Evolutionary conservation across 1,140 invertebrate genomes (phyloP), one percentile per base, ranked within the genome.

Genomic region (Orussus abietinus): DNA sequence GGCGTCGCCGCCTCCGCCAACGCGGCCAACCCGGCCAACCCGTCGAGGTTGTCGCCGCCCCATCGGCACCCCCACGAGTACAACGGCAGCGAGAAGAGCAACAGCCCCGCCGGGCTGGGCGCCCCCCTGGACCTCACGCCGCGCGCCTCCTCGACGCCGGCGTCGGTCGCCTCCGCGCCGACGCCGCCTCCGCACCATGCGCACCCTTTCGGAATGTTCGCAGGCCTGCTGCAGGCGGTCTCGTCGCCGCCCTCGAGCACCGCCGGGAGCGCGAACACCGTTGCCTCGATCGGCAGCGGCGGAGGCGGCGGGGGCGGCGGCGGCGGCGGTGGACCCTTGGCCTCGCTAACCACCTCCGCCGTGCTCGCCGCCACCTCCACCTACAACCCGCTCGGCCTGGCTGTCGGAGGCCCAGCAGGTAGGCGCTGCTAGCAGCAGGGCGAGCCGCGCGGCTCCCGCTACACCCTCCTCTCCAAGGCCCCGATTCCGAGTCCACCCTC

Each of bases 361-460:
- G 84, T 87, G 39, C 77, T 85, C 53, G 67, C 71, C 40, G 71
- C 69, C 29, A 82, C 84, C 43, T 84, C 86, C 43, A 80, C 80
- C 33, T 91, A 89, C 79, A 90, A 84, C 77, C 87, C 86, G 52
- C 80, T 88, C 54, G 85, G 84, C 63, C 79, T 88, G 54, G 83
- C 84, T 65, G 82, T 83, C 53, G 85, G 79, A 71, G 71, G 71
- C 55, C 84, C 83, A 75, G 80, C 82, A 82, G 84, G 85, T 84
- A 84, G 77, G 78, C 75, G 74, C 62, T 64, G 66, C 67, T 69
- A 69, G 65, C 62, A 70, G 56, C 57, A 65, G 66, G 61, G 62
- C 69, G 67, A 65, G 69, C 68, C 67, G 66, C 14, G 14, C 62
- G 55, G 69, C 72, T 72, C 66, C 69, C 58, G 66, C 68, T 68